Base-by-base conservation (phyloP, 2,113 vertebrate genomes). In the Catagonus wagneri region DNA sequence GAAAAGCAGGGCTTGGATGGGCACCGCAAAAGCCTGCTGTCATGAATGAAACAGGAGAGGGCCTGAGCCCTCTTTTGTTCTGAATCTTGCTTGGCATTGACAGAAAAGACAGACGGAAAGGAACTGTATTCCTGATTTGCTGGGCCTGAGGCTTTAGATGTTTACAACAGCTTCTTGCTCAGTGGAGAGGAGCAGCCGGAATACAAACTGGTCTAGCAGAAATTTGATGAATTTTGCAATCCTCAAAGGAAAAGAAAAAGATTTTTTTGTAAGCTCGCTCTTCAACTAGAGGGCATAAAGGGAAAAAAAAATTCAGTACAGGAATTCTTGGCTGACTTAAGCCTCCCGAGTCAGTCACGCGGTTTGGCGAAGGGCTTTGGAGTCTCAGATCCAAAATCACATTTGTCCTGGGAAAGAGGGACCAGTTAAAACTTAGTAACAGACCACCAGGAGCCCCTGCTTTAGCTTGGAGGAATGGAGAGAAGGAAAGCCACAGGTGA, bases 141-240 rank as follows among this genome's bases (percentile, higher is more conserved):
- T 97, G 68, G 93, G 93, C 94, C 97, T 74, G 74, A 97, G 96
- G 97, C 95, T 95, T 97, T 96, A 97, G 81, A 94, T 97, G 95
- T 96, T 97, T 97, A 97, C 94, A 98, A 91, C 85, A 93, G 95
- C 96, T 97, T 96, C 91, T 96, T 34, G 15, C 78, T 96, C 96
- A 97, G 97, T 96, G 93, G 96, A 96, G 96, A 97, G 81, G 89
- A 97, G 94, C 95, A 97, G 97, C 91, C 65, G 4, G 95, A 94
- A 78, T 96, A 98, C 76, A 92, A 98, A 96, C 96, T 96, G 85
- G 95, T 96, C 96, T 97, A 95, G 85, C 97, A 98, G 97, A 97
- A 97, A 97, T 79, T 96, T 97, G 97, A 97, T 96, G 96, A 96
- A 98, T 98, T 97, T 97, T 84, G 23, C 94, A 96, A 86, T 96